These are phyloP conservation scores for Hetaerina titia DNA, from an alignment of 2,888 invertebrate genomes.

Conservation along the genomic window DNA sequence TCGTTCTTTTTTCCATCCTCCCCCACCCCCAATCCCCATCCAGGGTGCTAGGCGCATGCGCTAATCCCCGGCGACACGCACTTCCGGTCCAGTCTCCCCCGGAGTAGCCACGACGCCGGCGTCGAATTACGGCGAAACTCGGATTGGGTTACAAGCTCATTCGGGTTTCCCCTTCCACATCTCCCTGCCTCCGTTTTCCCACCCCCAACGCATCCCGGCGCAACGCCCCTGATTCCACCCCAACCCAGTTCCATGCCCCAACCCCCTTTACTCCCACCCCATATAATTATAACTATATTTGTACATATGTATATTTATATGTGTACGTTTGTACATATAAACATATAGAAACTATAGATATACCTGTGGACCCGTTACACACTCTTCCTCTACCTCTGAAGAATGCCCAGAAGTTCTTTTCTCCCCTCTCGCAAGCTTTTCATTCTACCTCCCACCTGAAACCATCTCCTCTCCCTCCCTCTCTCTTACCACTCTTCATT, in stretches of 20 bases:
- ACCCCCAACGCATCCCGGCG: not conserved
- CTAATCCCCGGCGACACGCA: constrained; percentile 54
- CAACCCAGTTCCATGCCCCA: not conserved
- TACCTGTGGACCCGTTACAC: too few relatives aligned
- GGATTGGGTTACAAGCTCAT: constrained; percentile 53
- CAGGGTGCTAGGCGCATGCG: constrained; percentile 26
- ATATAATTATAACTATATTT: too few relatives aligned
- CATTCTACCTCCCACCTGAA: too few relatives aligned
- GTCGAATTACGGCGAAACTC: constrained; percentile 49
- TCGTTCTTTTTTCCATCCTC: not conserved
- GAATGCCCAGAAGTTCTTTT: too few relatives aligned
- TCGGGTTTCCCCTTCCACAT: not conserved
- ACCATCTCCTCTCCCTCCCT: not conserved
- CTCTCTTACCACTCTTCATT: not conserved
- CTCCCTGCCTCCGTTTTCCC: not conserved
- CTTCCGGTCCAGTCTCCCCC: constrained; percentile 49
- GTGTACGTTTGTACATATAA: too few relatives aligned
- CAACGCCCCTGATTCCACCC: not conserved
- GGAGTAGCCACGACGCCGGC: constrained; percentile 54
- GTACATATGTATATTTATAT: too few relatives aligned
- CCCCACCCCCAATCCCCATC: not conserved
- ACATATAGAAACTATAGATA: too few relatives aligned
- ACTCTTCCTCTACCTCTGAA: too few relatives aligned
- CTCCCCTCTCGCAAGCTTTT: too few relatives aligned
- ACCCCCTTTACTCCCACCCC: not conserved